Conservation (phyloP, 1,140 invertebrate genomes). For the Drosophila quadrilineata region DNA sequence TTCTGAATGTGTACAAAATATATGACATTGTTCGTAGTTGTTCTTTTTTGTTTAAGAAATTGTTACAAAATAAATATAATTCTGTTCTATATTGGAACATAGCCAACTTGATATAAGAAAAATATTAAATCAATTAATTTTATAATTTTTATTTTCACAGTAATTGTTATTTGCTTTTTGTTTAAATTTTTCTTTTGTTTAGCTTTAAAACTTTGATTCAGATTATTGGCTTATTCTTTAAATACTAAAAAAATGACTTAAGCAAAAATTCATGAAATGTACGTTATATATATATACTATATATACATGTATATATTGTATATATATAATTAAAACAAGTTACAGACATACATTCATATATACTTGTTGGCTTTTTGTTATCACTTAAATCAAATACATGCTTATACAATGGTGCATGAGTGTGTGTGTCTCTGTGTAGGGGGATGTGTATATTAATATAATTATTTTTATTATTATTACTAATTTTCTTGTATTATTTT, state of each 20-base stretch:
- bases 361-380: slow-evolving; percentile 46
- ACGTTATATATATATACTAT: too few species aligned
- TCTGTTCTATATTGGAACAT: background rate
- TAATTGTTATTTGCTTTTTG: slow-evolving; percentile 26
- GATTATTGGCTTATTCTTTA: slow-evolving; percentile 43
- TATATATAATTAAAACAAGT: slow-evolving; percentile 44
- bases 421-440: slow-evolving; percentile 31
- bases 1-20: background rate
- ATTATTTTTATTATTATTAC: slow-evolving; percentile 5
- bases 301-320: too few species aligned
- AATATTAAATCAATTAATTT: slow-evolving; percentile 2
- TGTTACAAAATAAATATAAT: background rate
- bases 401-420: slow-evolving; percentile 44
- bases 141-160: slow-evolving; percentile 48
- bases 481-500: slow-evolving; percentile 13
- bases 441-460: slow-evolving; percentile 17
- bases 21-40: background rate
- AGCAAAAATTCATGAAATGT: slow-evolving; percentile 65
- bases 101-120: slow-evolving; percentile 1
- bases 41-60: background rate
- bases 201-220: slow-evolving; percentile 47
- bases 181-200: slow-evolving; percentile 11
- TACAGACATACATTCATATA: slow-evolving; percentile 48
- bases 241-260: slow-evolving; percentile 41
- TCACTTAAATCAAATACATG: slow-evolving; percentile 44